phyloP scores from a whole-genome alignment of 1,140 invertebrate species.

The Neodiprion pinetum region DNA sequence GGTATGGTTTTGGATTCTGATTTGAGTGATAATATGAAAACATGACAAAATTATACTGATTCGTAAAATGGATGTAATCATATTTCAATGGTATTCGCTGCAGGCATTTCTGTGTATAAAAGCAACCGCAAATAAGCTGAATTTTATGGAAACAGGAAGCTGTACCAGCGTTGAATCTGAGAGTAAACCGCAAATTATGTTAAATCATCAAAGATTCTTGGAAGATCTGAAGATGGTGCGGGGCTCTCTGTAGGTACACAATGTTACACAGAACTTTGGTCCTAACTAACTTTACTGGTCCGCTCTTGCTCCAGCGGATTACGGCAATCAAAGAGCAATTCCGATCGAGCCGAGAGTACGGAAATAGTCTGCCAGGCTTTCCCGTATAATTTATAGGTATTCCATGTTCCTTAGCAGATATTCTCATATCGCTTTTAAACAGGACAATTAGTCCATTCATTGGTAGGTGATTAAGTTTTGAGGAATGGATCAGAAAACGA shows the following conservation, averaged over 20 bases:
- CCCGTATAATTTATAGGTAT: not conserved
- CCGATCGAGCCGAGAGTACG: not conserved
- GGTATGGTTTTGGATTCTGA: too few species aligned
- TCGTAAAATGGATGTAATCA: not conserved
- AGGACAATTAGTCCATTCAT: too few species aligned
- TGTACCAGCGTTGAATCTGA: not conserved
- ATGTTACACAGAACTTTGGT: not conserved
- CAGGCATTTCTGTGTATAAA: not conserved
- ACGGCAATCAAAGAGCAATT: not conserved
- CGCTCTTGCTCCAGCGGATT: not conserved
- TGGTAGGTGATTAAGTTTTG: too few species aligned
- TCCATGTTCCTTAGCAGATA: too few species aligned
- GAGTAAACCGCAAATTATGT: slow-evolving; percentile 6
- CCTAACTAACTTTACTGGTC: not conserved
- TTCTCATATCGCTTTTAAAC: too few species aligned
- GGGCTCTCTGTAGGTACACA: not conserved
- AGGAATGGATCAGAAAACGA: too few species aligned
- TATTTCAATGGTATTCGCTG: not conserved
- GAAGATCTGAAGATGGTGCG: not conserved
- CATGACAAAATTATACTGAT: not conserved
- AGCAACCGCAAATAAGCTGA: not conserved
- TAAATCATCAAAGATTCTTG: slow-evolving; percentile 14
- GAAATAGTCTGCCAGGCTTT: not conserved
- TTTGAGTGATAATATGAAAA: too few species aligned
- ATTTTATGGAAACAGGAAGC: not conserved